Percentiles rank a stretch among this genome's conserved stretches.
Conservation (phyloP, 2,797 vertebrate species). For the Acrossocheilus wenchowensis region DNA sequence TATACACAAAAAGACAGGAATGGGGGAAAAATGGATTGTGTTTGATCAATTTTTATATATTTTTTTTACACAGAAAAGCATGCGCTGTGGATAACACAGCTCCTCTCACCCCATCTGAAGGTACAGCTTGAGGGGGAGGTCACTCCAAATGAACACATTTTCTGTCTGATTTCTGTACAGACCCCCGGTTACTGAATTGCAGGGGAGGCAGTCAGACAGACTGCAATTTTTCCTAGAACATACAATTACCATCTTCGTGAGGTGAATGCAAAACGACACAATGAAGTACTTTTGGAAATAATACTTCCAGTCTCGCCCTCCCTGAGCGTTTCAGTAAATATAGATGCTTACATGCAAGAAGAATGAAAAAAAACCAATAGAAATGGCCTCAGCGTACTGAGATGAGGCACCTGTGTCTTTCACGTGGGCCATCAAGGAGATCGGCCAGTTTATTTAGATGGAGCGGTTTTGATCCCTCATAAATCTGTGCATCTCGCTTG, state of each 20-base stretch:
- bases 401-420: conserved; percentile 46
- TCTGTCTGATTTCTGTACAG: conserved; percentile 59
- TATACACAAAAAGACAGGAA: background rate
- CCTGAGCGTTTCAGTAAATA: conserved; percentile 37
- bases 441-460: conserved; percentile 39
- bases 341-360: conserved; percentile 16
- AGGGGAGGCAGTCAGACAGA: conserved; percentile 49
- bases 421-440: conserved; percentile 36
- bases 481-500: conserved; percentile 17
- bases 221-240: conserved; percentile 61
- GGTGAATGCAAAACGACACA: conserved; percentile 54
- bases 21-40: no score
- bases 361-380: conserved; percentile 21
- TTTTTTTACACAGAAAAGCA: background rate
- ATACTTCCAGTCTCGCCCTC: conserved; percentile 20
- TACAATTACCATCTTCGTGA: conserved; percentile 62
- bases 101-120: conserved; percentile 47
- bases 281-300: conserved; percentile 45
- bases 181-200: conserved; percentile 55
- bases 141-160: conserved; percentile 58
- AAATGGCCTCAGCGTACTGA: background rate
- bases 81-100: conserved; percentile 8
- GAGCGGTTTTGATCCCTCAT: conserved; percentile 30
- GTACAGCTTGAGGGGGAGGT: conserved; percentile 53
- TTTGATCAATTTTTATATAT: conserved; percentile 19